These are phyloP conservation scores for Cryptosula pallasiana DNA, from an alignment of 2,888 invertebrate genomes.

Conservation along the genomic window DNA sequence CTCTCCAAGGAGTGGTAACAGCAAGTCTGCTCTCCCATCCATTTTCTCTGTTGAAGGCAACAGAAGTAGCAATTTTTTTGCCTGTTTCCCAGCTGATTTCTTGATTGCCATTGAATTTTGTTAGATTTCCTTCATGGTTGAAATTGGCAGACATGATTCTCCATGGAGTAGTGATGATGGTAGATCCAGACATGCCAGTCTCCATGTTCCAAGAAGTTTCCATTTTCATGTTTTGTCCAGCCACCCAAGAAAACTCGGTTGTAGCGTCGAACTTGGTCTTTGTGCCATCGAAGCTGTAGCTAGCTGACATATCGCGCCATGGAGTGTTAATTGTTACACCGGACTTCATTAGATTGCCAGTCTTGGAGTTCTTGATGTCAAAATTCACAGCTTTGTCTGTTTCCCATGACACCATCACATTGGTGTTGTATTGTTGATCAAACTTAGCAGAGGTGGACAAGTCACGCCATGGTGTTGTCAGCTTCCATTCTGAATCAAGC, in stretches of 20 bases:
- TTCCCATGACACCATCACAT: neutral
- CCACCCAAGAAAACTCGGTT: neutral
- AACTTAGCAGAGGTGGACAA: neutral
- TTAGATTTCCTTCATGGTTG: neutral
- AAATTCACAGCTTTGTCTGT: neutral
- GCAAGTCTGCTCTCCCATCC: neutral
- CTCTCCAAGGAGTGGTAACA: conserved; percentile 5
- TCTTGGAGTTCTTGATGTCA: neutral
- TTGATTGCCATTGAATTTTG: conserved; percentile 25
- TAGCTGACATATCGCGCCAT: conserved; percentile 19
- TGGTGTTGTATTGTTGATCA: neutral
- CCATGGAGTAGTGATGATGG: neutral
- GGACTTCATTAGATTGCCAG: no score
- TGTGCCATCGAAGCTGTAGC: conserved; percentile 9
- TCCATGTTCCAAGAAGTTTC: neutral
- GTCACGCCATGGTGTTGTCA: neutral
- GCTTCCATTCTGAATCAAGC: neutral
- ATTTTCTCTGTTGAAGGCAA: neutral
- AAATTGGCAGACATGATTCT: neutral
- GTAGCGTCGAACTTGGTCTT: neutral
- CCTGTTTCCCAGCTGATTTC: conserved; percentile 23
- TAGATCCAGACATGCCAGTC: neutral
- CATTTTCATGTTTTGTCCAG: conserved; percentile 6
- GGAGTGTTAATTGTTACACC: neutral
- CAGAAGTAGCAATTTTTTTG: neutral